Evolutionary conservation across 2,113 vertebrate species (phyloP).

Genomic region (Dasyprocta punctata): DNA sequence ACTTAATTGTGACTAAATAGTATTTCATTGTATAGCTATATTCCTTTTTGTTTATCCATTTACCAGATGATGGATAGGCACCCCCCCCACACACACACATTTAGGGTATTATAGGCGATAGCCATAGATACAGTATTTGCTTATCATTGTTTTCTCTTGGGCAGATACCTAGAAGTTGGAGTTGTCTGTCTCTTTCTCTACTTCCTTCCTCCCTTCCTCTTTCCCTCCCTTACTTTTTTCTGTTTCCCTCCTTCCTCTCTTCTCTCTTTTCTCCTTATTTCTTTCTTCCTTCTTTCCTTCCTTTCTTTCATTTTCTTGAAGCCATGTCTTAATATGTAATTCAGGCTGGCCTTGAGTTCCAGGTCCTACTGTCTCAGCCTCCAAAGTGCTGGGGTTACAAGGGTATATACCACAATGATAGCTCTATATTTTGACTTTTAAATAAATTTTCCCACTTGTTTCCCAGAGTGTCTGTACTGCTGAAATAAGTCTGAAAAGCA

Average conservation of each 20-base stretch:
- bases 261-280: too few species aligned
- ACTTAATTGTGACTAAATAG: neutral
- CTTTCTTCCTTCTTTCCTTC: neutral
- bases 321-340: neutral
- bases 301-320: neutral
- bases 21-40: neutral
- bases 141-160: neutral
- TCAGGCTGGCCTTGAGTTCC: neutral
- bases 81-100: neutral
- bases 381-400: neutral
- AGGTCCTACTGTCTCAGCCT: neutral
- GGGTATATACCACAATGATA: neutral
- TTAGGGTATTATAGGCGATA: neutral
- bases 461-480: neutral
- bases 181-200: too few species aligned
- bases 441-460: neutral
- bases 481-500: neutral
- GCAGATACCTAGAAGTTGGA: neutral
- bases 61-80: neutral
- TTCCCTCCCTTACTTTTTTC: too few species aligned
- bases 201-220: too few species aligned
- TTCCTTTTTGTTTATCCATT: neutral
- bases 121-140: neutral
- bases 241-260: neutral
- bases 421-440: neutral